phyloP scores from a whole-genome alignment of 2,797 vertebrate genomes.

The Myripristis jacobus region DNA sequence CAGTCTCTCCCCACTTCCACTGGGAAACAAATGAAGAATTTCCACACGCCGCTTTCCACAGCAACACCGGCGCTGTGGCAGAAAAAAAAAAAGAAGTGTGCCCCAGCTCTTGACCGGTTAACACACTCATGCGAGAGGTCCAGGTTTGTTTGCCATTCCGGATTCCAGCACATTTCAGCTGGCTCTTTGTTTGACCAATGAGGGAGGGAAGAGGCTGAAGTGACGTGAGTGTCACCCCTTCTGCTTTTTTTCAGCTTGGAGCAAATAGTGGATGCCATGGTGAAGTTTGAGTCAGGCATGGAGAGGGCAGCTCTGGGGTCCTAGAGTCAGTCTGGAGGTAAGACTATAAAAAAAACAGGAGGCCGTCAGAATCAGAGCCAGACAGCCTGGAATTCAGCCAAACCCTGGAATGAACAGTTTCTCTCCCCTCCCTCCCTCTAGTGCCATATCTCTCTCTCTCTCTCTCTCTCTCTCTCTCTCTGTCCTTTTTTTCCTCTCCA shows the following conservation, averaged over 20 bases:
- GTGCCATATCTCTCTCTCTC: slow-evolving; percentile 42
- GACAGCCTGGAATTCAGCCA: slow-evolving; percentile 82
- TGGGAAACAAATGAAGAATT: slow-evolving; percentile 55
- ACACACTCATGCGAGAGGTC: slow-evolving; percentile 10
- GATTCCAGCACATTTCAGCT: slow-evolving; percentile 21
- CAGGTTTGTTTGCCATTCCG: slow-evolving; percentile 23
- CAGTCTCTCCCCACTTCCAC: slow-evolving; percentile 71
- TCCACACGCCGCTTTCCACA: slow-evolving; percentile 62
- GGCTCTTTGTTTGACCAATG: slow-evolving; percentile 30
- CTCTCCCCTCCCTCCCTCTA: slow-evolving; percentile 42
- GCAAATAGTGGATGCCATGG: slow-evolving; percentile 24
- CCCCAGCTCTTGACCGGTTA: slow-evolving; percentile 20
- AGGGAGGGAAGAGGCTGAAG: slow-evolving; percentile 17
- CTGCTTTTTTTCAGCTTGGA: slow-evolving; percentile 31
- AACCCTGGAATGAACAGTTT: slow-evolving; percentile 70
- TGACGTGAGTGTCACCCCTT: slow-evolving; percentile 16
- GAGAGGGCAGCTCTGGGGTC: slow-evolving; percentile 59
- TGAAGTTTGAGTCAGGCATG: slow-evolving; percentile 52
- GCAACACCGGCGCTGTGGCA: slow-evolving; percentile 15
- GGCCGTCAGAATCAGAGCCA: slow-evolving; percentile 78
- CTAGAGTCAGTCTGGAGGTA: slow-evolving; percentile 68
- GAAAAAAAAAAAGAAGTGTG: slow-evolving; percentile 14
- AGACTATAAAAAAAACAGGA: slow-evolving; percentile 65
- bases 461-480: background rate
- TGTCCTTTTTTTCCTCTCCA: slow-evolving; percentile 28